phyloP scores from a whole-genome alignment of 2,888 invertebrate genomes.

The Gastracanthus pulcherrimus region DNA sequence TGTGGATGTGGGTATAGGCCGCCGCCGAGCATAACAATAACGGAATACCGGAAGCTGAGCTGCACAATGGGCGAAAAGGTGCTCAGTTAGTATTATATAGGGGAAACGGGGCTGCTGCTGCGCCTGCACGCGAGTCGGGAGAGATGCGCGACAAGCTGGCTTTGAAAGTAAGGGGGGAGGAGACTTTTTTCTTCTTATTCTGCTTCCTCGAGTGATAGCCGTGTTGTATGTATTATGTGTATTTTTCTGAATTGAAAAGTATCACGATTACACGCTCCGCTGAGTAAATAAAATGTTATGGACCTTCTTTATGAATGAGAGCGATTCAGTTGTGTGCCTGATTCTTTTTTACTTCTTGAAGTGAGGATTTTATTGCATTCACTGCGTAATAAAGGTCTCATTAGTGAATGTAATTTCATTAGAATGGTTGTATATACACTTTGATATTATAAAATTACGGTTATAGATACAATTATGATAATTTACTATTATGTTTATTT shows the following conservation, averaged over 20 bases:
- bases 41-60: slow-evolving; percentile 29
- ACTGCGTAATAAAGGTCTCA: not conserved
- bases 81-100: not conserved
- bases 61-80: slow-evolving; percentile 40
- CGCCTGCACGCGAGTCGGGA: not conserved
- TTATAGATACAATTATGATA: no score
- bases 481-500: no score
- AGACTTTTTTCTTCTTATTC: not conserved
- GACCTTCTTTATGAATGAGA: not conserved
- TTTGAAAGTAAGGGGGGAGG: not conserved
- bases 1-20: not conserved
- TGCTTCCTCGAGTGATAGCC: not conserved
- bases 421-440: no score
- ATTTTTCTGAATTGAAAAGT: not conserved
- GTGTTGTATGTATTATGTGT: not conserved
- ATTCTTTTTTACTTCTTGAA: not conserved
- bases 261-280: not conserved
- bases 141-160: not conserved
- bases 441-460: no score
- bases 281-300: not conserved
- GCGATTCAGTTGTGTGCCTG: not conserved
- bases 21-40: slow-evolving; percentile 22
- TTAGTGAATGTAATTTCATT: no score
- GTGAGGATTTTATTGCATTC: not conserved
- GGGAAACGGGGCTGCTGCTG: no score